Conservation (phyloP, 2,797 vertebrate genomes). For the Selene dorsalis region DNA sequence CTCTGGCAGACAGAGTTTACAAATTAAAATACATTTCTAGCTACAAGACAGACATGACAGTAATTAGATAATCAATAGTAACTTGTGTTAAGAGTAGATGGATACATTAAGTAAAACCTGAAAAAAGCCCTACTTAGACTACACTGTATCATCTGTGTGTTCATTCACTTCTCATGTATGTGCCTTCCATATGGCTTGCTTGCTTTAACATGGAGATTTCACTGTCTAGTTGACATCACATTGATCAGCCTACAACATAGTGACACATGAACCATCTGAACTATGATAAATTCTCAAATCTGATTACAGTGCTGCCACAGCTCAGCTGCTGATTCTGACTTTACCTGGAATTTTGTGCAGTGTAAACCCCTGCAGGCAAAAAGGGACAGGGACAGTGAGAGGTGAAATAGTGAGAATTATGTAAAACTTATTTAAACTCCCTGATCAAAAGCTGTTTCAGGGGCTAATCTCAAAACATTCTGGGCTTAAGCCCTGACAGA, state of each 20-base stretch:
- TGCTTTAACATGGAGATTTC: constrained; percentile 9
- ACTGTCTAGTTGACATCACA: neutral
- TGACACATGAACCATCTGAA: constrained; percentile 5
- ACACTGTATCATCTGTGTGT: neutral
- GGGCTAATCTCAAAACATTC: constrained; percentile 65
- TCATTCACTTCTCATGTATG: neutral
- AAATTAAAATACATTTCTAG: too few relatives aligned
- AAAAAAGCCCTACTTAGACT: too few relatives aligned
- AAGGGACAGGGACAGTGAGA: constrained; percentile 37
- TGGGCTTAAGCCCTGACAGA: constrained; percentile 55
- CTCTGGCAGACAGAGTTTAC: too few relatives aligned
- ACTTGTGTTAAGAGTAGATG: too few relatives aligned
- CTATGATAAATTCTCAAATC: neutral
- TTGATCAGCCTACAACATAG: neutral
- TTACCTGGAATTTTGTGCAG: constrained; percentile 14
- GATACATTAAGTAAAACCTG: too few relatives aligned
- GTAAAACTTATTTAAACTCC: constrained; percentile 57
- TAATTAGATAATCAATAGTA: too few relatives aligned
- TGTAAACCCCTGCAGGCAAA: constrained; percentile 16
- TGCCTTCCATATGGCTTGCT: neutral
- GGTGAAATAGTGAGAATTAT: constrained; percentile 52
- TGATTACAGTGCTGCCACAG: constrained; percentile 13
- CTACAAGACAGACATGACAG: too few relatives aligned
- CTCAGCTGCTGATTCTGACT: constrained; percentile 11
- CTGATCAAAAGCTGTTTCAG: constrained; percentile 58